Evolutionary conservation across 2,797 vertebrate species (phyloP).

Genomic region (Zalophus californianus): DNA sequence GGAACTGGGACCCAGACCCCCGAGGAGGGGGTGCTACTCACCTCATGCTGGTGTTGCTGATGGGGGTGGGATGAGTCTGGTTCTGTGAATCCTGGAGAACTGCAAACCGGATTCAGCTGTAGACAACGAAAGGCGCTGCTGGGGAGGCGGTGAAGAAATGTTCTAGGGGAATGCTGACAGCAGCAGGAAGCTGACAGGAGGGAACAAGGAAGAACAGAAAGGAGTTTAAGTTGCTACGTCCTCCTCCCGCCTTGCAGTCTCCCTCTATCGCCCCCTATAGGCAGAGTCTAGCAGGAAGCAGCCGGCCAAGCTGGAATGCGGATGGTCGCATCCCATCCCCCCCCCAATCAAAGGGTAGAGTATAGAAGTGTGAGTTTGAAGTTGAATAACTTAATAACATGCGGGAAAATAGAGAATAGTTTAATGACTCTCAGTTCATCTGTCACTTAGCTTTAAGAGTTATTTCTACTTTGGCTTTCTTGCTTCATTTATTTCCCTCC

Average conservation of each 20-base stretch:
- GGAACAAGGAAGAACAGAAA: background rate
- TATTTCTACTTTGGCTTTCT: constrained; percentile 16
- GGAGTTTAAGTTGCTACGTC: background rate
- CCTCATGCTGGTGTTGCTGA: background rate
- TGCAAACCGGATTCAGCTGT: background rate
- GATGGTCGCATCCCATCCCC: background rate
- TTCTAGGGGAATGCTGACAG: background rate
- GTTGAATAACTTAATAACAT: background rate
- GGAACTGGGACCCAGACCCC: background rate
- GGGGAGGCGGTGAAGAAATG: background rate
- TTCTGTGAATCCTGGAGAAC: background rate
- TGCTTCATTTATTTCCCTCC: background rate
- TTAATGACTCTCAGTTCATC: background rate
- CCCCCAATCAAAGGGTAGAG: background rate
- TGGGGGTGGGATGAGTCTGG: background rate
- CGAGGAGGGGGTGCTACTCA: background rate
- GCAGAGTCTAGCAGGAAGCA: background rate
- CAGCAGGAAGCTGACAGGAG: background rate
- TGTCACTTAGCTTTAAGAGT: background rate
- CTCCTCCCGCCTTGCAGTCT: background rate
- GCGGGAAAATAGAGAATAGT: background rate
- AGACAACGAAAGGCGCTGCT: background rate
- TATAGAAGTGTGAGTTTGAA: background rate
- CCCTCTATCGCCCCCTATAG: background rate
- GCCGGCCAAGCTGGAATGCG: background rate